Evolutionary conservation across 2,797 vertebrate species (phyloP), one percentile per base, ranked within the genome.

Genomic region (Coccyzus lansbergi): DNA sequence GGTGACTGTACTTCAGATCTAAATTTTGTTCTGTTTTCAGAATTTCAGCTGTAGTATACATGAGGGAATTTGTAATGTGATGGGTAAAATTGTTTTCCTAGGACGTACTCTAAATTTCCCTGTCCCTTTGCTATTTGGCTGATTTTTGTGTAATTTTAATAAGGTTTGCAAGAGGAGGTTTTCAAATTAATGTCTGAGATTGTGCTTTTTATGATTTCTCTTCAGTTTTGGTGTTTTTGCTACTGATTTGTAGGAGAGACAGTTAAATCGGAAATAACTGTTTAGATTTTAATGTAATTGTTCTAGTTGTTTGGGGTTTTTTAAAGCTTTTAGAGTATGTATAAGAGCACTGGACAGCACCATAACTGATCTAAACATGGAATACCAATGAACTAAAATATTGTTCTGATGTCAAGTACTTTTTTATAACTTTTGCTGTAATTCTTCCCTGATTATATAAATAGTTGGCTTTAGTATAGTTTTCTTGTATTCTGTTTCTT

Each of bases 201-300:
- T 2, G 2, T 81, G 28, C 38, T 1, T 44, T 82, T 63, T 83
- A 15, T 21, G 2, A 28, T 34, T 60, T 52, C 5, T n/a, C 42
- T 34, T 65, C 20, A 10, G 15, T 9, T 36, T 48, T 48, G 13
- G 18, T 69, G 63, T 36, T 1, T 36, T 44, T 74, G 24, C 5
- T 72, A 26, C 60, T 55, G 40, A 28, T 48, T 77, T 77, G 14
- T 84, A 49, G 88, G 75, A 69, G 91, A 94, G 89, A 49, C 20
- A 62, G 83, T 80, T 86, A 69, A 96, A 93, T 95, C 93, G 77
- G 77, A 95, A 78, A 60, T 93, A 87, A 92, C 88, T 36, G 83
- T 85, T 94, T 95, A 67, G 86, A 55, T 71, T 93, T 95, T 71
- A 90, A 49, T 77, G 28, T 40, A 31, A 31, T 97, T 94, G 59